Base-by-base conservation (phyloP, 2,888 invertebrate species). In the Digitonthophagus gazella region DNA sequence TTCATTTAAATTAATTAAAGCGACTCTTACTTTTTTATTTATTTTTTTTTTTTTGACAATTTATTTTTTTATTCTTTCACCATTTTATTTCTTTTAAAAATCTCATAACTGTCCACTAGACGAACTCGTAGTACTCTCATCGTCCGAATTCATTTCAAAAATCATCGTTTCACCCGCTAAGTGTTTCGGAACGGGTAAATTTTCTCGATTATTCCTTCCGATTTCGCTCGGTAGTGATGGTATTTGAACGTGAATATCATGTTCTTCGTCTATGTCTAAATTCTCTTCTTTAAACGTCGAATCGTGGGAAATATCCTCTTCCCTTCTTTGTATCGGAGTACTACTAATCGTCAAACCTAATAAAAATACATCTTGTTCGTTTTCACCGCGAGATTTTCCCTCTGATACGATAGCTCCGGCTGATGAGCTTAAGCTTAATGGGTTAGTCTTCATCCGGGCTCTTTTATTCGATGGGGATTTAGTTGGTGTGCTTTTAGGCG, bases 161-260 rank as follows among this genome's bases (percentile, higher is more conserved):
- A 89, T 87, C 87, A 89, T 89, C 58, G 89, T 89, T 78, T 90
- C 90, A 3, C 89, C 89, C 56, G 90, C 90, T 71, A 90, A 87
- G 76, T 89, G 89, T 79, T 90, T 89, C 14, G 89, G 89, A 63
- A 78, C 78, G 2, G 83, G 82, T 69, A 81, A 69, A 63, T 81
- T 76, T 70, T 78, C 76, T 68, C 74, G 74, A 19, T 75, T 78
- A 67, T 78, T 78, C 44, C 79, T 75, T 61, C 80, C 80, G 67
- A 83, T 79, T 73, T 82, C 83, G 68, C 81, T 82, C 19, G 83
- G 83, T 72, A 83, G 73, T 14, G 81, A 80, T 2, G 82, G 82
- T 64, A 83, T 71, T 65, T 77, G 78, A 55, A 83, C 75, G 44
- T 80, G 79, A 65, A 75, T 72, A 58, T 76, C 75, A 20, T 76